Base-by-base conservation (phyloP, 2,113 vertebrate species). In the Aegithalos caudatus region DNA sequence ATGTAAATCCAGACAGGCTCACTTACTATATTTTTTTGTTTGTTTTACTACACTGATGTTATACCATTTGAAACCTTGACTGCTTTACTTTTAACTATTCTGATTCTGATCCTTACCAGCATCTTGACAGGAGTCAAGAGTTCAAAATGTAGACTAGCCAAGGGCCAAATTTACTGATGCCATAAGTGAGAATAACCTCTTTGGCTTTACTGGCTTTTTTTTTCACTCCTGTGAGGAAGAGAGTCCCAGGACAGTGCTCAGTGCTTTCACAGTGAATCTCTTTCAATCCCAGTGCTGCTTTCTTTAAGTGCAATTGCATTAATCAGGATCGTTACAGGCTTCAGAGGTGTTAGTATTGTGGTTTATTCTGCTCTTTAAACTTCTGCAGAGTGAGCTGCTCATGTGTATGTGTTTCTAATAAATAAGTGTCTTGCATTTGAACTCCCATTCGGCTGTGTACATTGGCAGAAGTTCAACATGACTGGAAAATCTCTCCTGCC, bases 401-500 rank as follows among this genome's bases (percentile, higher is more conserved):
- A 6, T 78, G 71, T 42, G 28, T 88, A 27, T 94, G 72, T 95
- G 69, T 72, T 92, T 86, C 72, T 62, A 88, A 87, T 81, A 95
- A 92, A 96, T 86, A 93, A 92, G 91, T 16, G 60, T 80, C 95
- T 92, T 87, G 37, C 85, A 76, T 95, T 95, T 94, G 94, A 94
- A 48, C 86, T 95, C 78, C 47, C 58, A 51, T 24, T 94, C 54
- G 23, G 38, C 66, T 94, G 8, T 95, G 92, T 91, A 80, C 17
- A 5, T 86, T 96, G 96, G 94, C 97, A 93, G 88, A 29, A 64
- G 74, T 95, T 96, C 95, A 96, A 12, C 61, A 50, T 7, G 61
- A 80, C 94, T 97, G 94, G 96, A 95, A 96, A 91, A 76, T 92
- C 82, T 96, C 90, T 94, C 64, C 86, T 93, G 76, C 86, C 80